phyloP scores from a whole-genome alignment of 2,888 invertebrate species.

The Drosophila cyrtoloma region DNA sequence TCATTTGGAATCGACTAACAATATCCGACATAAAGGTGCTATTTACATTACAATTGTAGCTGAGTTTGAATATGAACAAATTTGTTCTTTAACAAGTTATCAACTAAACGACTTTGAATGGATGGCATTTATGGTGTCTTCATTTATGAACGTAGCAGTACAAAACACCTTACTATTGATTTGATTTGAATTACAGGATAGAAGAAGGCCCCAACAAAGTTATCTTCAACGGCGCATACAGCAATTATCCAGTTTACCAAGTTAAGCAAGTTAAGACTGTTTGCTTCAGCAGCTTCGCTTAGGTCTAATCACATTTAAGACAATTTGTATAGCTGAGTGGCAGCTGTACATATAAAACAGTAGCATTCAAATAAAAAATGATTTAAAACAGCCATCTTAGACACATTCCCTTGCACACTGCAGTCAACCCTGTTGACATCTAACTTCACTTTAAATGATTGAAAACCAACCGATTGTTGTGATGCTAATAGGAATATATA shows the following conservation, averaged over 20 bases:
- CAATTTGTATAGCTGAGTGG: background rate
- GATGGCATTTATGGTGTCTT: background rate
- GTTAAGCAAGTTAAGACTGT: background rate
- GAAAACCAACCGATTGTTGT: background rate
- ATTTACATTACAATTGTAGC: background rate
- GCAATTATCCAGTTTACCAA: background rate
- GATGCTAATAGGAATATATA: background rate
- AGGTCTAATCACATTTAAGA: background rate
- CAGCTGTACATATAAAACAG: background rate
- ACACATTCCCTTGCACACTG: background rate
- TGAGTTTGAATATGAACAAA: background rate
- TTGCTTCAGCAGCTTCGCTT: background rate
- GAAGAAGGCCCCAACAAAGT: background rate
- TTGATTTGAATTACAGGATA: background rate
- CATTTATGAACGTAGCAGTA: background rate
- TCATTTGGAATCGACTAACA: background rate
- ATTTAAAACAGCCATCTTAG: background rate
- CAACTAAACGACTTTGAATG: background rate
- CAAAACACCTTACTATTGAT: background rate
- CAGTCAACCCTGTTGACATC: too few relatives aligned
- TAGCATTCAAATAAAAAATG: background rate
- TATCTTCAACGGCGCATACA: background rate
- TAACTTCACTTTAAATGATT: background rate
- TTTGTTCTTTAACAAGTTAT: background rate
- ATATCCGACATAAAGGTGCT: background rate